phyloP scores from a whole-genome alignment of 2,888 invertebrate genomes.

The Nezara viridula region DNA sequence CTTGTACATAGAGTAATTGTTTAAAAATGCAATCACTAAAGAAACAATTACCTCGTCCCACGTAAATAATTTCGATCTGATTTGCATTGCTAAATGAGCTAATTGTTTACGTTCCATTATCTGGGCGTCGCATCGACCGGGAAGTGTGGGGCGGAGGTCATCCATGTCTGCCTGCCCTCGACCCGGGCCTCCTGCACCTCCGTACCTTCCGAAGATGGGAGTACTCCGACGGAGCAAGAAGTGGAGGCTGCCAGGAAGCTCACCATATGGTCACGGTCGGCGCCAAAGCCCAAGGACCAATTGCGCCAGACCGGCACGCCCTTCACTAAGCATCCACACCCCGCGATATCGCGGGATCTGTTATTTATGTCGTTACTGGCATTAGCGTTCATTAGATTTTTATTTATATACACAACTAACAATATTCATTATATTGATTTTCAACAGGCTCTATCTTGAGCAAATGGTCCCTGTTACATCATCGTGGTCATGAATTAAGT shows the following conservation, averaged over 20 bases:
- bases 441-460: not conserved
- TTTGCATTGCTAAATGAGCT: constrained; percentile 34
- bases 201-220: not conserved
- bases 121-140: not conserved
- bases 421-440: not conserved
- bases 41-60: constrained; percentile 2
- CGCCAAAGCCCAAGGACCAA: constrained; percentile 53
- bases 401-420: not conserved
- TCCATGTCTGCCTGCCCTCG: not conserved
- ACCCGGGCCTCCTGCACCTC: not conserved
- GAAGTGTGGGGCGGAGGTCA: constrained; percentile 29
- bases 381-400: not conserved
- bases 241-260: not conserved
- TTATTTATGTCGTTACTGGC: not conserved
- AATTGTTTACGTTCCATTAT: not conserved
- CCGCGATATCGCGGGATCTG: not conserved
- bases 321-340: not conserved
- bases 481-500: not conserved
- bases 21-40: constrained; percentile 3
- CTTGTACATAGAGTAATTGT: not conserved
- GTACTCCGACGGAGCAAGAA: not conserved
- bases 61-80: constrained; percentile 28
- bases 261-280: constrained; percentile 54
- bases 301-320: constrained; percentile 45
- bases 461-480: not conserved